These are phyloP conservation scores for Barnardius zonarius DNA, from an alignment of 2,113 vertebrate genomes.

Conservation along the genomic window DNA sequence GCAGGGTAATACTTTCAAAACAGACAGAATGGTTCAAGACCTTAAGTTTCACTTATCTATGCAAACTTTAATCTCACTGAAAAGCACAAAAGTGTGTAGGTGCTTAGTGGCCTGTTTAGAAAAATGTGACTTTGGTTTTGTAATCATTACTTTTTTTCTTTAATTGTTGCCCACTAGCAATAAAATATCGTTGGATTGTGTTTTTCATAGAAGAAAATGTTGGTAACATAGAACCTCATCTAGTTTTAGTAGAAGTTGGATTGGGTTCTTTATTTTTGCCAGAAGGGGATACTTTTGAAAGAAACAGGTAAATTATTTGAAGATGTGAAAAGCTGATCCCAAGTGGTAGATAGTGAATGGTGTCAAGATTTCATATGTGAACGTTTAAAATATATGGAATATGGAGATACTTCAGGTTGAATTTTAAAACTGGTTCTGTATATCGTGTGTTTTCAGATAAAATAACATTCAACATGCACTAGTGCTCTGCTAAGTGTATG, in stretches of 20 bases:
- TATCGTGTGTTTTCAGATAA: neutral
- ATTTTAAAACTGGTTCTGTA: neutral
- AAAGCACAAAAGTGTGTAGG: neutral
- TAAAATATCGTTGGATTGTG: neutral
- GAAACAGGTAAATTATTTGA: neutral
- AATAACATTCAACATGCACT: neutral
- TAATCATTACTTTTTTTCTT: neutral
- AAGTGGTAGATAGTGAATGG: neutral
- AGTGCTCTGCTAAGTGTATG: neutral
- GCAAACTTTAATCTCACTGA: neutral
- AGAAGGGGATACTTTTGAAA: neutral
- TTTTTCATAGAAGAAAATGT: neutral
- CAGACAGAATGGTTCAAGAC: neutral
- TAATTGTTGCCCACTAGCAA: neutral
- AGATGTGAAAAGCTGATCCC: neutral
- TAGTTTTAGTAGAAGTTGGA: neutral
- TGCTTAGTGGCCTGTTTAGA: neutral
- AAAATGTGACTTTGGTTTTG: neutral
- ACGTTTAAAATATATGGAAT: neutral
- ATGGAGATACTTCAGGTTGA: neutral
- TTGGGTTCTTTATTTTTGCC: neutral
- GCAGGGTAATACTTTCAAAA: neutral
- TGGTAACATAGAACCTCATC: neutral
- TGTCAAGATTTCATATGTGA: neutral
- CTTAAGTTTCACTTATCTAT: neutral